Evolutionary conservation across 1,140 invertebrate species (phyloP).

Genomic region (Zeugodacus cucurbitae): DNA sequence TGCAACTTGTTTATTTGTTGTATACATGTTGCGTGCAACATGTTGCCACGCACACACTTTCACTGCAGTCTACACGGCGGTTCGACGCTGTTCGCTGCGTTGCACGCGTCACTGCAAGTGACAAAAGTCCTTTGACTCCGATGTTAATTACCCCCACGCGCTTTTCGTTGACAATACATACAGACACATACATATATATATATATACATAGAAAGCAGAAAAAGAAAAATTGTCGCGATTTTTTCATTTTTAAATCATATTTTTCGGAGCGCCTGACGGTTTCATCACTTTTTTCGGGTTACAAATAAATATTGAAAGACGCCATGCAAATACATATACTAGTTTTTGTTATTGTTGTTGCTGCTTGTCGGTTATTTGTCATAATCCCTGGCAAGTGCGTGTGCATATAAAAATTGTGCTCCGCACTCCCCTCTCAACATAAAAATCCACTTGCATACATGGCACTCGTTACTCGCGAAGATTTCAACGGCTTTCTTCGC

Average conservation of each 20-base stretch:
- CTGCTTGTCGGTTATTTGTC: neutral
- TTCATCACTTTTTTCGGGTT: neutral
- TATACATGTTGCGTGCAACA: neutral
- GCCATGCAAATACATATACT: neutral
- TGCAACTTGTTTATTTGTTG: neutral
- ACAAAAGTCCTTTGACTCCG: constrained; percentile 10
- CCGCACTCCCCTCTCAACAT: neutral
- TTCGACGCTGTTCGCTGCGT: neutral
- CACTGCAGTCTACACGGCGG: neutral
- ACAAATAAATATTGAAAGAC: neutral
- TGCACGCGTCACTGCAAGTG: neutral
- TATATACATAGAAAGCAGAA: neutral
- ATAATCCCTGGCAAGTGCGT: constrained; percentile 22
- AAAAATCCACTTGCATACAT: neutral
- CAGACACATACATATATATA: neutral
- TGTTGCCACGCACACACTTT: neutral
- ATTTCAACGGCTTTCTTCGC: neutral
- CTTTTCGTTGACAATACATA: neutral
- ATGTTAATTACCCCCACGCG: constrained; percentile 2
- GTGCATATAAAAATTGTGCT: neutral
- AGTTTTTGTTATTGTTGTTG: neutral
- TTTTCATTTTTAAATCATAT: neutral
- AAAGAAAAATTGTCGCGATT: neutral
- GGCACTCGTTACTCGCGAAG: neutral
- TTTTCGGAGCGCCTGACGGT: neutral